Percentiles rank a stretch among this genome's conserved stretches.
Conservation (phyloP, 2,888 invertebrate species). For the Elegia similella region DNA sequence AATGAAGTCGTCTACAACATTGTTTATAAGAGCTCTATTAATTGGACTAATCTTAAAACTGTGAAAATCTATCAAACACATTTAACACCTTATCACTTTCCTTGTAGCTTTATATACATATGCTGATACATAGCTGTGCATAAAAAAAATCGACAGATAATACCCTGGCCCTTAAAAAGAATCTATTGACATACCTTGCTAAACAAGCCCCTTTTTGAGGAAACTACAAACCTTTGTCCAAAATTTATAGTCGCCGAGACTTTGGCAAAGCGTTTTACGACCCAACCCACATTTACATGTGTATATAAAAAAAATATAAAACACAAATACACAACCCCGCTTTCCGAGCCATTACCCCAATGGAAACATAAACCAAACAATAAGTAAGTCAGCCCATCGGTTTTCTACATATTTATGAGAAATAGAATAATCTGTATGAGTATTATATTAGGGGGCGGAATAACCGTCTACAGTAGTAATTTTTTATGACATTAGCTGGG, state of each 20-base stretch:
- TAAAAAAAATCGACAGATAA: no score
- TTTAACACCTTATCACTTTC: no score
- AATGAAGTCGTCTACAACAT: no score
- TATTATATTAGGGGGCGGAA: constrained; percentile 1
- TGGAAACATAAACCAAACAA: constrained; percentile 51
- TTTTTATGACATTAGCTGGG: neutral
- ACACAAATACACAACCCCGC: constrained; percentile 31
- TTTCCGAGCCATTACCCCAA: constrained; percentile 47
- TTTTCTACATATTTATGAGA: constrained; percentile 17
- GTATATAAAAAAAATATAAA: constrained; percentile 8
- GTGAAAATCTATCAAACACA: no score
- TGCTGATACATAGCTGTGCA: no score
- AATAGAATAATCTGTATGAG: constrained; percentile 14
- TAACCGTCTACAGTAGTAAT: neutral
- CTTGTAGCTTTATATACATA: no score
- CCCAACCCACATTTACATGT: constrained; percentile 13
- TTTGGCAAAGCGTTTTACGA: constrained; percentile 13
- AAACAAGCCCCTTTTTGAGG: neutral
- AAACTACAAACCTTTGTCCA: constrained; percentile 1
- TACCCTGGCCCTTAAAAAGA: neutral
- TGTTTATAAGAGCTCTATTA: no score
- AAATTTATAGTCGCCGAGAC: constrained; percentile 9
- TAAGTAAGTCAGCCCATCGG: constrained; percentile 35
- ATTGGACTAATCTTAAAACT: no score
- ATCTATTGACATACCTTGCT: constrained; percentile 2